These are phyloP conservation scores for Drosophila paucipuncta DNA, from an alignment of 2,888 invertebrate species.

Conservation along the genomic window DNA sequence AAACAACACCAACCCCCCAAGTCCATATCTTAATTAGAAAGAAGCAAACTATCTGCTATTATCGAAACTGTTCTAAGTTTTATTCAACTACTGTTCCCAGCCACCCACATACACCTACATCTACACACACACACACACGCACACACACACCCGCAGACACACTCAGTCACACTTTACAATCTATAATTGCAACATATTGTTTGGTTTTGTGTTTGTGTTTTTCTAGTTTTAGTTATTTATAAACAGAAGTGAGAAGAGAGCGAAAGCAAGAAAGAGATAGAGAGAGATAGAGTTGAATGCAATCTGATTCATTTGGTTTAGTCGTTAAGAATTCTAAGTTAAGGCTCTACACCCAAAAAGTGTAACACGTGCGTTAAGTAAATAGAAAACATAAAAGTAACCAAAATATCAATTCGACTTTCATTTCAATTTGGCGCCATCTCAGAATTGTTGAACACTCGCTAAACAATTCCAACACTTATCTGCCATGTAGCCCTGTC, in stretches of 20 bases:
- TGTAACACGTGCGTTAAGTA: conserved; percentile 65
- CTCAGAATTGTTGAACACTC: conserved; percentile 1
- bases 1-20: conserved; percentile 4
- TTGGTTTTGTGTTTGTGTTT: conserved; percentile 76
- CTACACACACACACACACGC: conserved; percentile 25
- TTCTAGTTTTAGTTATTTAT: conserved; percentile 80
- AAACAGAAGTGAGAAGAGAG: conserved; percentile 21
- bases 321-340: conserved; percentile 62
- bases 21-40: conserved; percentile 31
- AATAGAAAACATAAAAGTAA: conserved; percentile 59
- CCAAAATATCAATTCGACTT: conserved; percentile 40
- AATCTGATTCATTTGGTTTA: conserved; percentile 64
- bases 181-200: conserved; percentile 44
- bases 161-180: conserved; percentile 41
- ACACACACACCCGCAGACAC: conserved; percentile 19
- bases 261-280: conserved; percentile 11
- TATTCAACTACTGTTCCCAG: conserved; percentile 56
- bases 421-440: conserved; percentile 34
- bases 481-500: conserved; percentile 18
- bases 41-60: conserved; percentile 36
- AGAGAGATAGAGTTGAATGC: conserved; percentile 54
- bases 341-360: conserved; percentile 58
- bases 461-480: not conserved
- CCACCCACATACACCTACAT: conserved; percentile 26
- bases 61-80: conserved; percentile 78